Percentiles rank a stretch among this genome's conserved stretches.
These are phyloP conservation scores for Thunnus albacares DNA, from an alignment of 2,797 vertebrate genomes.

Conservation along the genomic window DNA sequence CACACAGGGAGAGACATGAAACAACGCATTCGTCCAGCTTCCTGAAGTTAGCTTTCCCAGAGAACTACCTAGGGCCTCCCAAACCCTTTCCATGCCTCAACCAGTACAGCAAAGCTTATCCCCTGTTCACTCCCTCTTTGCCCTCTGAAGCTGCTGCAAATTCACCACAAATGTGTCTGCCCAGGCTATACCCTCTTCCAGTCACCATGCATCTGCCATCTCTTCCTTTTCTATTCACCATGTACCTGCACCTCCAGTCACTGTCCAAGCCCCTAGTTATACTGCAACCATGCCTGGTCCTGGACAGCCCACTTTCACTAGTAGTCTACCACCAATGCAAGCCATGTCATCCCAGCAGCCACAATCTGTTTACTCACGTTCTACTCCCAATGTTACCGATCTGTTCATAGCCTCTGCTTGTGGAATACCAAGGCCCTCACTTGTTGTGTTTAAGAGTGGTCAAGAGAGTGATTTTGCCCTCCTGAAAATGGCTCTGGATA, in stretches of 20 bases:
- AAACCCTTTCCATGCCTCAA: not conserved
- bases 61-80: not conserved
- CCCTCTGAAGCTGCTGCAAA: not conserved
- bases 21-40: not conserved
- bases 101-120: not conserved
- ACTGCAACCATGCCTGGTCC: not conserved
- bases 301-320: not conserved
- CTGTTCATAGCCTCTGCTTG: slow-evolving; percentile 7
- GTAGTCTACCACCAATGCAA: not conserved
- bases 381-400: not conserved
- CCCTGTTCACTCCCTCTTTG: slow-evolving; percentile 1
- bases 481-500: slow-evolving; percentile 37
- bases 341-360: not conserved
- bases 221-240: not conserved
- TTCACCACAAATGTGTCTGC: not conserved
- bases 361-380: not conserved
- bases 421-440: slow-evolving; percentile 24
- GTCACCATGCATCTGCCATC: not conserved
- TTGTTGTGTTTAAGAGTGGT: slow-evolving; percentile 22
- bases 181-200: not conserved
- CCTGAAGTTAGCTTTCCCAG: not conserved
- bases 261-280: not conserved
- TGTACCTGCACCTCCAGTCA: not conserved
- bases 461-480: slow-evolving; percentile 27
- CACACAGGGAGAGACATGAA: not conserved